A percentile compares a stretch with the other conserved stretches of the same genome.
Conservation (phyloP, 2,113 vertebrate genomes). For the Halichoerus grypus region DNA sequence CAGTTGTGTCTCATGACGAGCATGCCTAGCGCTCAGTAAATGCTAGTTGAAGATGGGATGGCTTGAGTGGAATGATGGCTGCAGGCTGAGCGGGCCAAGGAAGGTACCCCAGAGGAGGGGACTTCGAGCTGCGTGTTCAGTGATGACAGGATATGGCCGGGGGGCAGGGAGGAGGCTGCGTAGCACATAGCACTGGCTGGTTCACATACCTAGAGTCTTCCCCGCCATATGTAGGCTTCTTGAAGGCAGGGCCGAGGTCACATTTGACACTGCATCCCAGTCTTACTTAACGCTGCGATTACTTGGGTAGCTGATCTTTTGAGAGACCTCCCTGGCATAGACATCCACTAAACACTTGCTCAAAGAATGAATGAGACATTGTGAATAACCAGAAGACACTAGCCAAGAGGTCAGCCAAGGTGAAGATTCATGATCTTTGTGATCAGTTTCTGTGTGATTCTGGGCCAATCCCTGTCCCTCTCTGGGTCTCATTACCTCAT, state of each 20-base stretch:
- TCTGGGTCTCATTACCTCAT: neutral
- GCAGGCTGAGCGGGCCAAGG: neutral
- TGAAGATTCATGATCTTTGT: neutral
- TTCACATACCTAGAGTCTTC: neutral
- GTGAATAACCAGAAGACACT: neutral
- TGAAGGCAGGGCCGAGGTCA: neutral
- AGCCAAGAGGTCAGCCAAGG: neutral
- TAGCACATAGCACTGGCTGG: no score
- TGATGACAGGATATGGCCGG: neutral
- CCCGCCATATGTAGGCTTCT: neutral
- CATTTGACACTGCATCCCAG: neutral
- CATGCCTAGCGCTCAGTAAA: neutral
- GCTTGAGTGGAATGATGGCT: fast-evolving
- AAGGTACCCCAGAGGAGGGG: neutral
- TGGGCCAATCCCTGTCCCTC: neutral
- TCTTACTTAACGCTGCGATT: neutral
- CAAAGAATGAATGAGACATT: neutral
- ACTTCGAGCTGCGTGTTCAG: neutral
- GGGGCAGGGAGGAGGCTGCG: neutral
- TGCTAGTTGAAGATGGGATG: neutral
- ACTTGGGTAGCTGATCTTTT: neutral
- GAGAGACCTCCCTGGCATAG: neutral
- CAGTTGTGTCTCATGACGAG: neutral
- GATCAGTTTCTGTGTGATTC: neutral
- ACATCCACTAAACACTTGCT: neutral